phyloP scores from a whole-genome alignment of 2,113 vertebrate genomes.

The Cathartes aura region DNA sequence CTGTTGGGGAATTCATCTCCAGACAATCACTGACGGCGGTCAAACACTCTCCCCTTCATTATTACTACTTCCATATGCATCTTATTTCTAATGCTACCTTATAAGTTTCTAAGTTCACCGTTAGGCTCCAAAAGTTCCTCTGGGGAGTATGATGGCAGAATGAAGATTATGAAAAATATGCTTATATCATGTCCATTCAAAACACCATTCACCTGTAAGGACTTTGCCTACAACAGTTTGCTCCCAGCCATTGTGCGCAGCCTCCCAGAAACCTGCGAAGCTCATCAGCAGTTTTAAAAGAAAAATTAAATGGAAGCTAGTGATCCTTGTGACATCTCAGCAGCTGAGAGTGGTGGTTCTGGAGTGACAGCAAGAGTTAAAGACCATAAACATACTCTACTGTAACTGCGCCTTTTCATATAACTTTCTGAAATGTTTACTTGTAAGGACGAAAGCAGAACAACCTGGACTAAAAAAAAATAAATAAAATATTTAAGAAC shows the following conservation, averaged over 20 bases:
- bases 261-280: not conserved
- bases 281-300: not conserved
- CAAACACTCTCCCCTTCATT: not conserved
- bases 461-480: not conserved
- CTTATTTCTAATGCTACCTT: not conserved
- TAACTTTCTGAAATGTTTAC: not conserved
- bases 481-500: not conserved
- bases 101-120: not conserved
- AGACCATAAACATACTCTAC: not conserved
- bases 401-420: not conserved
- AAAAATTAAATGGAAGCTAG: not conserved
- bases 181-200: not conserved
- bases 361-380: not conserved
- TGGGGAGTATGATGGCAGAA: not conserved
- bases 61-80: not conserved
- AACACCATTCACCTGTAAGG: not conserved
- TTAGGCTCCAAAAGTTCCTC: not conserved
- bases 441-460: not conserved
- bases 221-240: not conserved
- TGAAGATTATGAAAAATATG: not conserved
- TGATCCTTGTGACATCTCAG: not conserved
- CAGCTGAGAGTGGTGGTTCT: not conserved
- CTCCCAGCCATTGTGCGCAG: not conserved
- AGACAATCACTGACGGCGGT: fast-evolving
- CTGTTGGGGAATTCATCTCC: not conserved